Evolutionary conservation across 2,113 vertebrate genomes (phyloP).

Genomic region (Coturnix japonica): DNA sequence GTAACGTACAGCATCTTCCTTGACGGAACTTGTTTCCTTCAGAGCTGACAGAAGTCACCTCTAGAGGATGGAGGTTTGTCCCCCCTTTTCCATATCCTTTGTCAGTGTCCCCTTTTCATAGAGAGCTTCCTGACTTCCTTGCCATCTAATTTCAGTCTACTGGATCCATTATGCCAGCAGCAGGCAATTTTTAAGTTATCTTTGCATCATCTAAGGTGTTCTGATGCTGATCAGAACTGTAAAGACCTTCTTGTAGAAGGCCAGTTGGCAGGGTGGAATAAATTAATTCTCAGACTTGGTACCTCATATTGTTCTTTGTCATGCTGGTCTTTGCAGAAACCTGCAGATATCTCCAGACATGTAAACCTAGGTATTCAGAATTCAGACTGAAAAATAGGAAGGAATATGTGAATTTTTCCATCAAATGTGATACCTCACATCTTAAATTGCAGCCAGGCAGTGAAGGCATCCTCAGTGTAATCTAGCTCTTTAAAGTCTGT

Average conservation of each 20-base stretch:
- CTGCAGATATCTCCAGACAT: accelerated
- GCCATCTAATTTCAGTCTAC: background rate
- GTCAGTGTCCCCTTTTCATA: background rate
- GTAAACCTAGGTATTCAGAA: background rate
- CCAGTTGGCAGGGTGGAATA: background rate
- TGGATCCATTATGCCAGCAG: background rate
- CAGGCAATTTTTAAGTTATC: background rate
- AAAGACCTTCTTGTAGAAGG: background rate
- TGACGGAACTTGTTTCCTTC: background rate
- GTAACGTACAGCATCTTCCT: background rate
- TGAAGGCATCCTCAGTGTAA: background rate
- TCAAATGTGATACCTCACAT: background rate
- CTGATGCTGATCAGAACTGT: background rate
- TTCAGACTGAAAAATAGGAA: background rate
- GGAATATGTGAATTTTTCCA: background rate
- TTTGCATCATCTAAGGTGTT: background rate
- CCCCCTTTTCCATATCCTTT: background rate
- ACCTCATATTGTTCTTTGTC: background rate
- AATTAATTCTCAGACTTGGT: background rate
- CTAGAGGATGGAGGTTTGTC: background rate
- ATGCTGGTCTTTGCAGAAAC: background rate
- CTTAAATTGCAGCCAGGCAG: background rate
- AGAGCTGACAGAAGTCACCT: background rate
- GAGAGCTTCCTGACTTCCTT: background rate
- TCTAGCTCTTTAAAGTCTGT: background rate